A percentile compares a stretch with the other conserved stretches of the same genome.
Evolutionary conservation across 2,113 vertebrate species (phyloP).

Genomic region (Balaeniceps rex): DNA sequence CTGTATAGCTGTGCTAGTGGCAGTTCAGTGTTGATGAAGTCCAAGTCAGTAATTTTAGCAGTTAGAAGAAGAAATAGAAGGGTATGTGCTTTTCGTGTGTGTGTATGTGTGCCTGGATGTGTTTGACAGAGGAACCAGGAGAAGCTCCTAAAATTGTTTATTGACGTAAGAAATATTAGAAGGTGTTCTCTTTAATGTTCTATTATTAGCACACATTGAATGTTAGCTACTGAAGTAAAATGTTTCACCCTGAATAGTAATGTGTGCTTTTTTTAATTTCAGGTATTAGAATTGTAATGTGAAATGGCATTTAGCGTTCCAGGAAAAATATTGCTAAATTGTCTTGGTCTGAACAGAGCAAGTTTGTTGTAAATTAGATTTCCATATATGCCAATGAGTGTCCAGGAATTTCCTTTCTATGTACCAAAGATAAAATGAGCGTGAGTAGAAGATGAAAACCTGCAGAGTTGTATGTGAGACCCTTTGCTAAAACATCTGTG

Average conservation of each 20-base stretch:
- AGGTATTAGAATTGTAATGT: neutral
- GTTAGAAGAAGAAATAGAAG: neutral
- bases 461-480: neutral
- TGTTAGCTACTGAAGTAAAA: neutral
- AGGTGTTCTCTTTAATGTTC: neutral
- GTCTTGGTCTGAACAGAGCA: neutral
- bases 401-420: neutral
- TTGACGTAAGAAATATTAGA: neutral
- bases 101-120: neutral
- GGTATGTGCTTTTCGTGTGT: neutral
- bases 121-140: neutral
- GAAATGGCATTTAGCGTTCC: neutral
- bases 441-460: neutral
- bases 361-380: neutral
- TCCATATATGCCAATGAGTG: fast-evolving
- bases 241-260: neutral
- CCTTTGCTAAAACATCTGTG: neutral
- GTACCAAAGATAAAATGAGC: neutral
- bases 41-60: neutral
- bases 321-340: neutral
- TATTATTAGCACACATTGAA: neutral
- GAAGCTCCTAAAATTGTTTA: neutral
- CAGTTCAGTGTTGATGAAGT: neutral
- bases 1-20: neutral
- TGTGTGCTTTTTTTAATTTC: neutral